phyloP scores from a whole-genome alignment of 1,140 invertebrate genomes.

The Spodoptera frugiperda region DNA sequence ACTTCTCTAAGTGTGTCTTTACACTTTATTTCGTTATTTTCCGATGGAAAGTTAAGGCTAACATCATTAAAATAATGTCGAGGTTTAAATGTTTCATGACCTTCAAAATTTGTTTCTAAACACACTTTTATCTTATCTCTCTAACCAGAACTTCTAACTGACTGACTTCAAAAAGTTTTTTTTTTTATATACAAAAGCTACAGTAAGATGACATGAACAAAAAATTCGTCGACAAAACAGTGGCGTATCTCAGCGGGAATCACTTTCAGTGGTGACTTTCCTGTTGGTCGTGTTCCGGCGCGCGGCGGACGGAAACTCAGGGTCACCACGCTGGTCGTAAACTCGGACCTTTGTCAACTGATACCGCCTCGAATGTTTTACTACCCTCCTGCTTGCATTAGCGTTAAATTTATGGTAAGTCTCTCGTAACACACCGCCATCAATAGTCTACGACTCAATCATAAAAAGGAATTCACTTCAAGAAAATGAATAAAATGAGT shows the following conservation, averaged over 20 bases:
- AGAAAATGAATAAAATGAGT: conserved; percentile 55
- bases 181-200: no score
- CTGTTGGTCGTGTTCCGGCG: conserved; percentile 26
- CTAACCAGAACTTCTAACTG: no score
- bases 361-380: conserved; percentile 53
- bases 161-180: no score
- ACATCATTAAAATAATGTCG: no score
- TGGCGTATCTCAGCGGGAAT: conserved; percentile 10
- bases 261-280: conserved; percentile 25
- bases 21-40: conserved; percentile 24
- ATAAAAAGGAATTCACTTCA: conserved; percentile 34
- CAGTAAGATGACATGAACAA: no score
- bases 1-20: conserved; percentile 2
- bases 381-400: conserved; percentile 50
- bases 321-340: conserved; percentile 40
- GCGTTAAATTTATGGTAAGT: conserved; percentile 57
- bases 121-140: no score
- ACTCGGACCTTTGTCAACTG: conserved; percentile 45
- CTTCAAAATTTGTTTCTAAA: no score
- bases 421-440: conserved; percentile 51
- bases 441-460: conserved; percentile 45
- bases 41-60: background rate
- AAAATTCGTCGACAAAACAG: background rate
- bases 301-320: conserved; percentile 17
- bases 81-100: no score